phyloP scores from a whole-genome alignment of 2,113 vertebrate genomes.

The Xiphorhynchus elegans region DNA sequence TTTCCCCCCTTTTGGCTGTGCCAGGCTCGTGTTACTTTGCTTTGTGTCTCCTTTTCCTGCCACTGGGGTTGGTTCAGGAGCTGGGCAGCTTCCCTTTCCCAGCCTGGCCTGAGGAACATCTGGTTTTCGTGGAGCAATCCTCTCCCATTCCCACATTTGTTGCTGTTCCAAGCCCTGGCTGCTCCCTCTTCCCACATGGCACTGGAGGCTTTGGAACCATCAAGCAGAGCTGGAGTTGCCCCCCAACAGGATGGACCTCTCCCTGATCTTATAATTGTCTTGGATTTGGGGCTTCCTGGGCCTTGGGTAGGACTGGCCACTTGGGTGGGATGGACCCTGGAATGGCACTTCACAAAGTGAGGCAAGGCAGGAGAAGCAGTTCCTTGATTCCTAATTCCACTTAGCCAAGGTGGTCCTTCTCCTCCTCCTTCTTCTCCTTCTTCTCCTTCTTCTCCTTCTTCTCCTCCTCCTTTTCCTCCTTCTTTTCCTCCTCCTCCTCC shows the following conservation, averaged over 20 bases:
- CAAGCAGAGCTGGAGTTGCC: not conserved
- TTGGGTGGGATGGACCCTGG: not conserved
- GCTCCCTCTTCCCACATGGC: accelerated
- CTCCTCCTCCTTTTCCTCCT: too few species aligned
- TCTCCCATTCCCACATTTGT: not conserved
- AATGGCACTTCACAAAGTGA: not conserved
- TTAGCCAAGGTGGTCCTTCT: not conserved
- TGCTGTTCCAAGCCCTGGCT: not conserved
- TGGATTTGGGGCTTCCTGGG: not conserved
- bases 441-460: too few species aligned
- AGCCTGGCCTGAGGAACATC: not conserved
- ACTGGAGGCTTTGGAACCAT: not conserved
- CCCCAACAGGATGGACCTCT: accelerated
- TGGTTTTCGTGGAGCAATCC: not conserved
- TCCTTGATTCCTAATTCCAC: accelerated
- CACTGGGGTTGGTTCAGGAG: too few species aligned
- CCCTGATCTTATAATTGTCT: accelerated
- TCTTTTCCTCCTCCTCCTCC: too few species aligned
- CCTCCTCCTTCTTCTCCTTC: too few species aligned
- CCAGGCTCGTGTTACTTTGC: not conserved
- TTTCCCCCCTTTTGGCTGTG: not conserved
- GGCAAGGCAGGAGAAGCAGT: accelerated
- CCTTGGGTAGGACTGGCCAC: not conserved
- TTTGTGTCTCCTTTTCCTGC: not conserved
- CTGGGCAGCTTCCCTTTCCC: not conserved